Conservation (phyloP, 2,113 vertebrate genomes). For the Arizona elegans region DNA sequence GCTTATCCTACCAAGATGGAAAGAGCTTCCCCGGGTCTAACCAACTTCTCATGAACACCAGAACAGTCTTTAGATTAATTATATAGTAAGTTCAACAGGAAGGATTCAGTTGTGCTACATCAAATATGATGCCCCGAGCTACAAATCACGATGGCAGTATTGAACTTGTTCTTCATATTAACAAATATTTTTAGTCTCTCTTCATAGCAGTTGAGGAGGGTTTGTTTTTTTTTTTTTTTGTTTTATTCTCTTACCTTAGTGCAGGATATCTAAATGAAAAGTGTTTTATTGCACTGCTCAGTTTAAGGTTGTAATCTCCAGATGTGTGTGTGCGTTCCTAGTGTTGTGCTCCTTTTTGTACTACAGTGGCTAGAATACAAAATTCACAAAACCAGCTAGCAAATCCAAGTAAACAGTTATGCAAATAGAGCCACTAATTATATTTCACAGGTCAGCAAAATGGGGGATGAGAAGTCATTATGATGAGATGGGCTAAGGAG, state of each 20-base stretch:
- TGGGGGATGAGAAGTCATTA: neutral
- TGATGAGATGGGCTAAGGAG: neutral
- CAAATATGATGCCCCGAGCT: neutral
- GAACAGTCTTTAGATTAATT: neutral
- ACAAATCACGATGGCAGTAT: neutral
- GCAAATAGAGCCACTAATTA: neutral
- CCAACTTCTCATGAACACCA: neutral
- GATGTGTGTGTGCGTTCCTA: neutral
- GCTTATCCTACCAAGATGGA: conserved; percentile 14
- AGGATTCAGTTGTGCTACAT: neutral
- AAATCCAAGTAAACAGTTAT: neutral
- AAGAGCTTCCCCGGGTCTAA: neutral
- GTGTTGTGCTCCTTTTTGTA: neutral
- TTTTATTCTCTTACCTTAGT: neutral
- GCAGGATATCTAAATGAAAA: neutral
- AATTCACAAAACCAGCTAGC: neutral
- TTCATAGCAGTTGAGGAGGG: neutral
- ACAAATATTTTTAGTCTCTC: neutral
- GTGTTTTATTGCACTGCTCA: neutral
- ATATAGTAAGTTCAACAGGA: neutral
- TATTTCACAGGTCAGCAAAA: neutral
- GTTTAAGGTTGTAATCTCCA: neutral
- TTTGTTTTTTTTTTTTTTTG: neutral
- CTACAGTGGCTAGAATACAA: neutral
- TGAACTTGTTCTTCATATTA: neutral